Base-by-base conservation (phyloP, 2,113 vertebrate genomes). In the Arvicanthis niloticus region DNA sequence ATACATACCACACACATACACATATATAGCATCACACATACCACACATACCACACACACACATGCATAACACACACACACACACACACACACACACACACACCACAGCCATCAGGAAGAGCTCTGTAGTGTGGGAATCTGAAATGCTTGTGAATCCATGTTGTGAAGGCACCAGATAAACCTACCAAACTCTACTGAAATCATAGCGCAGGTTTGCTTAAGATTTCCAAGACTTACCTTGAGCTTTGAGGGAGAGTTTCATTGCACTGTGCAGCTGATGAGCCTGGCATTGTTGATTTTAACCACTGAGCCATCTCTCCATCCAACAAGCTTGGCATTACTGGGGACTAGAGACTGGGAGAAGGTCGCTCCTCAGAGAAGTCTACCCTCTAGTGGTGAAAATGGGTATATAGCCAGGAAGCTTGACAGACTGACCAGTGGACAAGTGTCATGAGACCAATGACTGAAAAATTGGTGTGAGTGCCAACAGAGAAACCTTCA, bases 351-450 rank as follows among this genome's bases (percentile, higher is more conserved):
- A 67, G 70, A 81, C 11, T 0, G 42, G 51, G 53, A 70, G 21
- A 58, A n/a, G 22, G 51, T 22, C 86, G 13, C 75, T 86, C 34
- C 51, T 80, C 91, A 51, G 45, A 45, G 70, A 92, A 81, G 40
- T 58, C 84, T 91, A 22, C 67, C 80, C 19, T 77, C 95, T 94
- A 26, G 19, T 91, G 92, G 60, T 24, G 3, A 93, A 58, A 67
- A 88, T 65, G 56, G 86, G 10, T 31, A 2, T 12, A 29, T 40
- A 45, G 45, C 51, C 45, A 58, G 75, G 48, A 92, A 89, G 22
- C 48, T 48, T 67, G 13, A 68, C 34, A 37, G 67, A 1, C 67
- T 68, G 16, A 22, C n/a, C 24, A 21, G 22, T 2, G 26, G 26
- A 29, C n/a, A 37, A 58, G 51, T 53, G 42, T 42, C 17, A 5